phyloP scores from a whole-genome alignment of 2,888 invertebrate genomes.

The Conomelus anceps region DNA sequence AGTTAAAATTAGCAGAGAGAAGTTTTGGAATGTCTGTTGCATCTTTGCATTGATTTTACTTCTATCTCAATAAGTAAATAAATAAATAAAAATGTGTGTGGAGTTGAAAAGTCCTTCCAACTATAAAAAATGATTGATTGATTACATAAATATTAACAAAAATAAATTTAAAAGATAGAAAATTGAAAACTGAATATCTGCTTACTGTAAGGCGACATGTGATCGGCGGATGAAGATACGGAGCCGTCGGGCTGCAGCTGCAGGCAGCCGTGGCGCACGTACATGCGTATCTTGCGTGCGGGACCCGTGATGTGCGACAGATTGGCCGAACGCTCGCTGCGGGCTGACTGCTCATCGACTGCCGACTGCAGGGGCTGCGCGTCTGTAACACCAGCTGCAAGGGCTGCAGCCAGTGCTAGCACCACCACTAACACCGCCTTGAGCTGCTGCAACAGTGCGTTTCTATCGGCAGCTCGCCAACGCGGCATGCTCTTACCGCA shows the following conservation, averaged over 20 bases:
- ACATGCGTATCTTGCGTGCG: slow-evolving; percentile 73
- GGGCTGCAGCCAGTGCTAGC: slow-evolving; percentile 37
- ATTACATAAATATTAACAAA: too few relatives aligned
- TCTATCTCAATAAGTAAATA: too few relatives aligned
- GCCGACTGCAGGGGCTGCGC: slow-evolving; percentile 33
- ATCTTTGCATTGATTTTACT: too few relatives aligned
- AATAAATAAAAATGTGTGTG: too few relatives aligned
- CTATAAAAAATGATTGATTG: too few relatives aligned
- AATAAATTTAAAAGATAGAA: not conserved
- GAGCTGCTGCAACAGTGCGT: not conserved
- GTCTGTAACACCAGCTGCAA: slow-evolving; percentile 38
- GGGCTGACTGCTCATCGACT: slow-evolving; percentile 42
- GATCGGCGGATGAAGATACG: slow-evolving; percentile 75
- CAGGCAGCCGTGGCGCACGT: slow-evolving; percentile 74
- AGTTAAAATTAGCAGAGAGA: too few relatives aligned
- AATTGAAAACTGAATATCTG: slow-evolving; percentile 37
- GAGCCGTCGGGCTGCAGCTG: slow-evolving; percentile 78
- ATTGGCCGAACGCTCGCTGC: slow-evolving; percentile 72
- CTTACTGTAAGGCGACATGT: slow-evolving; percentile 78
- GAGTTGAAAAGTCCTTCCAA: too few relatives aligned
- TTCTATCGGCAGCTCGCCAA: not conserved
- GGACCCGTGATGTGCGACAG: slow-evolving; percentile 74
- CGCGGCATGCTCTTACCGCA: not conserved
- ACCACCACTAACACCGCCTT: slow-evolving; percentile 42
- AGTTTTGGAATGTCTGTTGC: too few relatives aligned